Evolutionary conservation across 2,888 invertebrate genomes (phyloP).

Genomic region (Ametastegia equiseti): DNA sequence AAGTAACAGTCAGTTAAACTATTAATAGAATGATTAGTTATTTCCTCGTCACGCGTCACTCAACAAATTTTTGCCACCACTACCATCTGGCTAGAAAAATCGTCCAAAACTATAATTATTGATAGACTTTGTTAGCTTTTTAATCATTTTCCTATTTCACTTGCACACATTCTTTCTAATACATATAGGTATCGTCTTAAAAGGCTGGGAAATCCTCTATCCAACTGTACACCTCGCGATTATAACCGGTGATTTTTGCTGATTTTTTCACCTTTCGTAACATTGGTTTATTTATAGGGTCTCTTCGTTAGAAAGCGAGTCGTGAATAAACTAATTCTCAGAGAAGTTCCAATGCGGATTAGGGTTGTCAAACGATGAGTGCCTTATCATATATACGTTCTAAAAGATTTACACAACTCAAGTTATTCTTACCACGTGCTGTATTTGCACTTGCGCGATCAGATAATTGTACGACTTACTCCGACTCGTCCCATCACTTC

Average conservation of each 20-base stretch:
- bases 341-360: not conserved
- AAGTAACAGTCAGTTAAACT: constrained; percentile 74
- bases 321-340: not conserved
- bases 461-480: not conserved
- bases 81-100: not conserved
- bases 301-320: not conserved
- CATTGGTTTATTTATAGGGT: not conserved
- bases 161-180: constrained; percentile 14
- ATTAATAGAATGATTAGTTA: not conserved
- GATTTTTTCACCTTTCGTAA: not conserved
- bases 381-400: not conserved
- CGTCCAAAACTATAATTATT: not conserved
- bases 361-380: not conserved
- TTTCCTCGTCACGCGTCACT: not conserved
- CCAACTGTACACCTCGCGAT: constrained; percentile 9
- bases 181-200: constrained; percentile 20
- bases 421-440: not conserved
- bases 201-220: constrained; percentile 39
- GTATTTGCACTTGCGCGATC: not conserved
- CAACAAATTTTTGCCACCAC: not conserved
- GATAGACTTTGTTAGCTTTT: constrained; percentile 16
- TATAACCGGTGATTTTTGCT: not conserved
- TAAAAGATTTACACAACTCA: not conserved
- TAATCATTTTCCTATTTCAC: constrained; percentile 23
- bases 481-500: not conserved